phyloP scores from a whole-genome alignment of 2,888 invertebrate genomes.

The Plemyria rubiginata region DNA sequence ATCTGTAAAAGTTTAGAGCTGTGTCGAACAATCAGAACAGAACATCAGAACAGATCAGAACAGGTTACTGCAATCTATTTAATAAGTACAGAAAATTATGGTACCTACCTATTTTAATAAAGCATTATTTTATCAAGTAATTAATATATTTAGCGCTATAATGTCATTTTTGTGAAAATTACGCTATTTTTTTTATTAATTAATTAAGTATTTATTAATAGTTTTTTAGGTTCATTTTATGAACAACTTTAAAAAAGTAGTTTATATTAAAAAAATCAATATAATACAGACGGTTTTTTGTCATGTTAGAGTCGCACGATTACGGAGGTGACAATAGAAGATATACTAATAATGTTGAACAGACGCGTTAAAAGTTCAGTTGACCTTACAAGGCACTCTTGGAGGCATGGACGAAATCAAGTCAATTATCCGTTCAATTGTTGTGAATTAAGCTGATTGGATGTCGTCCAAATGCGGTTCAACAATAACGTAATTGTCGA shows the following conservation, averaged over 20 bases:
- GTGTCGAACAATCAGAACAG: too few relatives aligned
- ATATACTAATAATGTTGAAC: constrained; percentile 40
- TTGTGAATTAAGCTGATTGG: constrained; percentile 63
- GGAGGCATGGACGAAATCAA: constrained; percentile 56
- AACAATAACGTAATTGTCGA: constrained; percentile 42
- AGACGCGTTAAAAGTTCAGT: constrained; percentile 51
- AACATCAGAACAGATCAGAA: not conserved
- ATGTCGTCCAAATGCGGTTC: constrained; percentile 50
- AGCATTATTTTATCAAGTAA: constrained; percentile 23
- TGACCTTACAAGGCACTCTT: constrained; percentile 56
- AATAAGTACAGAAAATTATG: too few relatives aligned
- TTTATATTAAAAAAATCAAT: too few relatives aligned
- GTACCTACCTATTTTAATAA: too few relatives aligned
- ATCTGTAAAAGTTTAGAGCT: too few relatives aligned
- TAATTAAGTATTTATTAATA: too few relatives aligned
- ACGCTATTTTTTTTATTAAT: too few relatives aligned
- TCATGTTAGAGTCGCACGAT: constrained; percentile 48
- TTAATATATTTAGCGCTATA: too few relatives aligned
- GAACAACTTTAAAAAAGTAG: too few relatives aligned
- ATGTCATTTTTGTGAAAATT: too few relatives aligned
- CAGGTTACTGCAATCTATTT: constrained; percentile 1
- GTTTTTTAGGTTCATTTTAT: too few relatives aligned
- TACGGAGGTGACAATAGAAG: constrained; percentile 42
- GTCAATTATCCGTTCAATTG: constrained; percentile 59
- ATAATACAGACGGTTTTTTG: constrained; percentile 52